Evolutionary conservation across 2,888 invertebrate genomes (phyloP).

Genomic region (Minunthozetes semirufus): DNA sequence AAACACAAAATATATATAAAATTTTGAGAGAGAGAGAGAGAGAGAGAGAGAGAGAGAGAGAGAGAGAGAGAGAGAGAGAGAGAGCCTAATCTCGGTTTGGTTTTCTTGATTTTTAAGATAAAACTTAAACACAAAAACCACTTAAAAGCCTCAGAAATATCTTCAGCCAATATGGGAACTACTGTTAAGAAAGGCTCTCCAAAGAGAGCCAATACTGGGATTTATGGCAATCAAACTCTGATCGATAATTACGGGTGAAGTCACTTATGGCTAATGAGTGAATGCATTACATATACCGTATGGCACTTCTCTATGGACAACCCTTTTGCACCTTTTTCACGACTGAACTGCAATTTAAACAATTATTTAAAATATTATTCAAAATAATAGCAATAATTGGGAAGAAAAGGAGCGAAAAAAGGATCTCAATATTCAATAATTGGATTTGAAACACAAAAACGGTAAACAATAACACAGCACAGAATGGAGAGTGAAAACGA

Average conservation of each 20-base stretch:
- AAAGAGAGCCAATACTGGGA: no score
- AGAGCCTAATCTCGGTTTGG: no score
- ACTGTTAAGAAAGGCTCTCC: no score
- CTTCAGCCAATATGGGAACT: no score
- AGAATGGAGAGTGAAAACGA: no score
- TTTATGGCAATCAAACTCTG: no score
- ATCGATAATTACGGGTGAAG: background rate
- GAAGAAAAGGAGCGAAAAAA: background rate
- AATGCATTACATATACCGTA: background rate
- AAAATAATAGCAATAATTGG: background rate
- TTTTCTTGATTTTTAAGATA: no score
- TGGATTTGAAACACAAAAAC: background rate
- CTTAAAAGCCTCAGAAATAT: no score
- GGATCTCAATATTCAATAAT: background rate
- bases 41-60: slow-evolving; percentile 22
- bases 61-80: background rate
- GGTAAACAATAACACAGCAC: no score
- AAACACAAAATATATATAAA: no score
- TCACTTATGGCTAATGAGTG: background rate
- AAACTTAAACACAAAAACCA: no score
- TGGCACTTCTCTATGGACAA: background rate
- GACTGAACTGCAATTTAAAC: background rate
- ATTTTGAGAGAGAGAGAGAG: slow-evolving; percentile 20
- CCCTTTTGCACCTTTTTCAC: slow-evolving; percentile 2
- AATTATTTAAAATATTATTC: background rate